Conservation (phyloP, 2,797 vertebrate species). For the Tolypeutes matacus region DNA sequence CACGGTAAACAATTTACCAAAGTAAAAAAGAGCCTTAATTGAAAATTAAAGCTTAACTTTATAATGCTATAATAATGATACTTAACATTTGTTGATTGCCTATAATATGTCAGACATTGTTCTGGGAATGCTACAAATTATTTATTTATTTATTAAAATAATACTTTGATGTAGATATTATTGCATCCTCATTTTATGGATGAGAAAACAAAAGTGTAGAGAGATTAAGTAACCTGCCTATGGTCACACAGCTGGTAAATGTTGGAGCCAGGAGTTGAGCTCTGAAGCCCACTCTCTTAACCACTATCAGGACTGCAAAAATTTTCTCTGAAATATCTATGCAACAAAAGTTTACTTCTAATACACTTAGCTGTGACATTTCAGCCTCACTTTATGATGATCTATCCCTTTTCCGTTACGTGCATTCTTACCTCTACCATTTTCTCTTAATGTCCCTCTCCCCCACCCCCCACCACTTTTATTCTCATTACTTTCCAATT, state of each 20-base stretch:
- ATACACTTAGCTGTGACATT: neutral
- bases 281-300: neutral
- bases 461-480: neutral
- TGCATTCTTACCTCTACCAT: neutral
- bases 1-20: neutral
- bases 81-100: constrained; percentile 13
- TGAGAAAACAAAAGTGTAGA: neutral
- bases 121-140: neutral
- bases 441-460: neutral
- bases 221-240: neutral
- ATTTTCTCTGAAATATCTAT: neutral
- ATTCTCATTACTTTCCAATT: neutral
- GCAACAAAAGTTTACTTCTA: neutral
- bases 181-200: neutral
- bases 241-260: neutral
- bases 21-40: neutral
- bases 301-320: neutral
- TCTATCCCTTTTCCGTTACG: neutral
- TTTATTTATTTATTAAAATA: constrained; percentile 7
- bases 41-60: neutral
- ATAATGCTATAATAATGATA: neutral
- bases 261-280: neutral
- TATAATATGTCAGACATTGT: neutral
- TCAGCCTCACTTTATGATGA: neutral
- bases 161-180: neutral